A percentile compares a stretch with the other conserved stretches of the same genome.
Conservation (phyloP, 2,113 vertebrate genomes). For the Pluvianellus socialis region DNA sequence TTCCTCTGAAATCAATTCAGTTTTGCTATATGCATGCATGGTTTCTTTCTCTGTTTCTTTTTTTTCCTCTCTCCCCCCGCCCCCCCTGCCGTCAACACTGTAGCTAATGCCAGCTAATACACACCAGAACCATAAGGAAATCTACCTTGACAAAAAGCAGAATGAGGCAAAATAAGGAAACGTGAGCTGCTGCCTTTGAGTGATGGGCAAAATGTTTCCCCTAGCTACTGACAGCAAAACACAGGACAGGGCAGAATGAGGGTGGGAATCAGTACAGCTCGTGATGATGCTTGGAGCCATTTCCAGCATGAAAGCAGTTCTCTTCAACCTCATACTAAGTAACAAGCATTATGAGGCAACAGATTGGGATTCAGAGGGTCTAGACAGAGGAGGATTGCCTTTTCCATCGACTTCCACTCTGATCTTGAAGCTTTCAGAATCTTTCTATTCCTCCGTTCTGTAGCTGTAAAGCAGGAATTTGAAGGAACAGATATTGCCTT, state of each 20-base stretch:
- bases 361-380: not conserved
- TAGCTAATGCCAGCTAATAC: not conserved
- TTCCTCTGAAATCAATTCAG: not conserved
- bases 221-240: not conserved
- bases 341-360: not conserved
- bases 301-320: not conserved
- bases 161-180: not conserved
- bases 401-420: not conserved
- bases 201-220: not conserved
- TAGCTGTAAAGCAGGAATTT: not conserved
- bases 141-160: not conserved
- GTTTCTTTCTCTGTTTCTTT: not conserved
- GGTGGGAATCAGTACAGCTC: not conserved
- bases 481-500: not conserved
- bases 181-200: not conserved
- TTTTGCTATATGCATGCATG: not conserved
- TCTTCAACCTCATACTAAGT: not conserved
- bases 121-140: not conserved
- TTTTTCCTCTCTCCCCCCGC: not conserved
- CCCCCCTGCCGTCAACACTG: not conserved
- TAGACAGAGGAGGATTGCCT: not conserved
- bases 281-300: fast-evolving
- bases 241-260: not conserved
- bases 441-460: not conserved
- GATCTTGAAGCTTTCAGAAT: not conserved